Evolutionary conservation across 1,140 invertebrate genomes (phyloP).

Genomic region (Drosophila equinoxialis): DNA sequence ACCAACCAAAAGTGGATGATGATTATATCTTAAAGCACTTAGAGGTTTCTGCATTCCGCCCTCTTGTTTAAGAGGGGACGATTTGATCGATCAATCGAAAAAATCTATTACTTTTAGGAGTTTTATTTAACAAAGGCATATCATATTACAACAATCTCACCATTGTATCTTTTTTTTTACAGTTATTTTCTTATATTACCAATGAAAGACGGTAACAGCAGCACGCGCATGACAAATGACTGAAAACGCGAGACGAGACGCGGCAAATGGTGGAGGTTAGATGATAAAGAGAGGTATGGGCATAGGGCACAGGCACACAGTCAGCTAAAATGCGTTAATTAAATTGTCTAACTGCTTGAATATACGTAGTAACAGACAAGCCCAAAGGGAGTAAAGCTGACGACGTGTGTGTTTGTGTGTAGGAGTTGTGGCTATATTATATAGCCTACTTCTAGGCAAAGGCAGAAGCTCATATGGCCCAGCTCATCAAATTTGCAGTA

Average conservation of each 20-base stretch:
- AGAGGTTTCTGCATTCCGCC: background rate
- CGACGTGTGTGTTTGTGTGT: slow-evolving; percentile 6
- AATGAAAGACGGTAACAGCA: slow-evolving; percentile 42
- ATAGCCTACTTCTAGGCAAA: slow-evolving; percentile 46
- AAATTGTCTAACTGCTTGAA: slow-evolving; percentile 74
- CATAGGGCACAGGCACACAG: background rate
- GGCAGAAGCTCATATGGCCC: slow-evolving; percentile 5
- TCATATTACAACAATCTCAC: background rate
- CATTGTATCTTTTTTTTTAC: slow-evolving; percentile 35
- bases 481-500: slow-evolving; percentile 80
- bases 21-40: slow-evolving; percentile 1
- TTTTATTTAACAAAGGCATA: background rate
- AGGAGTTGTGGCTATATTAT: slow-evolving; percentile 23
- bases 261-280: background rate
- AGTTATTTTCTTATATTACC: slow-evolving; percentile 30
- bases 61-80: background rate
- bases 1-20: background rate
- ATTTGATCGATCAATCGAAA: background rate
- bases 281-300: background rate
- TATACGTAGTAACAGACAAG: slow-evolving; percentile 46
- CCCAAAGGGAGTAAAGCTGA: slow-evolving; percentile 24
- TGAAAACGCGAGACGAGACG: slow-evolving; percentile 22
- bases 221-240: slow-evolving; percentile 56
- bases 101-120: background rate
- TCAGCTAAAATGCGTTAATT: slow-evolving; percentile 72